Percentiles rank a stretch among this genome's conserved stretches.
phyloP scores from a whole-genome alignment of 2,888 invertebrate species.

The Xanthia icteritia region DNA sequence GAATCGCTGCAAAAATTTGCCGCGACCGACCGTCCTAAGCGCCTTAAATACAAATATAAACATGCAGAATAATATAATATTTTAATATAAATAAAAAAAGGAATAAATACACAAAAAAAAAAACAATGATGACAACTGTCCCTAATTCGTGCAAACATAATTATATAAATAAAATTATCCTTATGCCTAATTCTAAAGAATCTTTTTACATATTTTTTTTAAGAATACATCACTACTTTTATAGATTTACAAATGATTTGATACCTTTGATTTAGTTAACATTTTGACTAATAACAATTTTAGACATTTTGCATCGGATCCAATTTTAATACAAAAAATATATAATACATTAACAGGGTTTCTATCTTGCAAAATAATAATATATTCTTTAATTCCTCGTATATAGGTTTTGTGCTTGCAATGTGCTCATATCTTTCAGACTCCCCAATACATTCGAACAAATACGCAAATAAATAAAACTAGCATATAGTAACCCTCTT shows the following conservation, averaged over 20 bases:
- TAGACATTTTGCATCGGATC: constrained; percentile 41
- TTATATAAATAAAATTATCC: constrained; percentile 33
- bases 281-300: constrained; percentile 39
- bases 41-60: constrained; percentile 4
- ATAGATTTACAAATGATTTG: constrained; percentile 47
- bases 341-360: constrained; percentile 46
- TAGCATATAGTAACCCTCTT: constrained; percentile 42
- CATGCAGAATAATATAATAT: neutral
- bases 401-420: constrained; percentile 54
- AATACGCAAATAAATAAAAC: constrained; percentile 27
- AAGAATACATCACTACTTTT: constrained; percentile 35
- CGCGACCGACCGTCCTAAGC: no score
- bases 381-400: constrained; percentile 19
- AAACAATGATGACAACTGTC: neutral
- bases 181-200: constrained; percentile 34
- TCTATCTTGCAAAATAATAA: constrained; percentile 27
- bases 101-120: neutral
- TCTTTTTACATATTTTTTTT: constrained; percentile 45
- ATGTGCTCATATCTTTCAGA: constrained; percentile 53
- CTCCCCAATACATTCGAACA: neutral
- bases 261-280: constrained; percentile 35
- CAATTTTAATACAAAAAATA: constrained; percentile 53
- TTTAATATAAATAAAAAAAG: neutral
- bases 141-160: constrained; percentile 13
- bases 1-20: neutral